These are phyloP conservation scores for Phortica okadai DNA, from an alignment of 2,888 invertebrate genomes.

Conservation along the genomic window DNA sequence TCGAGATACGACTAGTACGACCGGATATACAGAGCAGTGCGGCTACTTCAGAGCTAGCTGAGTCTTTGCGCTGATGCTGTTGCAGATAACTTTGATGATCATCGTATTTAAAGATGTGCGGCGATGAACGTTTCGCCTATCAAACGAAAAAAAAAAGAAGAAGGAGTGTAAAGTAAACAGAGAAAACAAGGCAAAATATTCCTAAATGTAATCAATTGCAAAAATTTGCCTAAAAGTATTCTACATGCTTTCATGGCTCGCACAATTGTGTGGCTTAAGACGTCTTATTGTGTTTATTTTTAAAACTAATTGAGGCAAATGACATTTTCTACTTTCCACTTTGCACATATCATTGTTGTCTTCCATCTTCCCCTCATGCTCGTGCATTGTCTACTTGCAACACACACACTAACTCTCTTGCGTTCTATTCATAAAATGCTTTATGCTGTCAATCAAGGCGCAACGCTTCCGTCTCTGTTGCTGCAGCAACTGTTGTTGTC, in stretches of 20 bases:
- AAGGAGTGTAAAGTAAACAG: constrained; percentile 4
- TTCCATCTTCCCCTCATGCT: background rate
- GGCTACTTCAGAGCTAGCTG: constrained; percentile 86
- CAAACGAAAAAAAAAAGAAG: background rate
- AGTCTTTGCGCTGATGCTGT: constrained; percentile 83
- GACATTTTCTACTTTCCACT: background rate
- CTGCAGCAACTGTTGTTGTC: too few relatives aligned
- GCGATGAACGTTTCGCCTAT: constrained; percentile 74
- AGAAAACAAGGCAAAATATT: constrained; percentile 8
- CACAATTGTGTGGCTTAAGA: background rate
- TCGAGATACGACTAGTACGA: constrained; percentile 88
- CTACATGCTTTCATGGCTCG: background rate
- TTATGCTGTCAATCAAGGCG: constrained; percentile 11
- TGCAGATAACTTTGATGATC: constrained; percentile 77
- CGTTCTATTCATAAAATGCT: background rate
- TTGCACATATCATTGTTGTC: background rate
- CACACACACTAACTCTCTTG: background rate
- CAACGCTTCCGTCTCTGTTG: background rate
- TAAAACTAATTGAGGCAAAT: background rate
- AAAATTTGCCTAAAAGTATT: background rate
- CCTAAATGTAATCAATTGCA: background rate
- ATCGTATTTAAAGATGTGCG: constrained; percentile 77
- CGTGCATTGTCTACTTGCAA: background rate
- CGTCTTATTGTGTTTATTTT: background rate
- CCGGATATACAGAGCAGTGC: constrained; percentile 86